Evolutionary conservation across 1,140 invertebrate genomes (phyloP).

Genomic region (Drosophila mauritiana): DNA sequence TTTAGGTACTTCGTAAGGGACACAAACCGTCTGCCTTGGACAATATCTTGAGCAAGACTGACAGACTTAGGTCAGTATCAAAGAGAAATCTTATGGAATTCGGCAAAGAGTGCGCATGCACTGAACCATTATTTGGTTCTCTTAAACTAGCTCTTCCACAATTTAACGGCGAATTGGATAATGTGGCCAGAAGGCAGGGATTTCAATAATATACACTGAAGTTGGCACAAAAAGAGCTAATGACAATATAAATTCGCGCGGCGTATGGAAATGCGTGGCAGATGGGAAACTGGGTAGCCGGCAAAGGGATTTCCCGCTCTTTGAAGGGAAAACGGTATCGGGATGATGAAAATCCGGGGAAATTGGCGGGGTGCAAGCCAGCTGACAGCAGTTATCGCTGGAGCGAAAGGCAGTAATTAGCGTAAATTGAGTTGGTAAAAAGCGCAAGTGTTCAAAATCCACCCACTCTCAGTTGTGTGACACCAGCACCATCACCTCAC

Average conservation of each 20-base stretch:
- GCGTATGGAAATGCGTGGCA: conserved; percentile 54
- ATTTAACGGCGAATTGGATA: conserved; percentile 59
- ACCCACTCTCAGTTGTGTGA: conserved; percentile 6
- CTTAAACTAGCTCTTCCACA: conserved; percentile 3
- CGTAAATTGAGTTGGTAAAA: conserved; percentile 82
- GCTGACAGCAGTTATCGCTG: conserved; percentile 57
- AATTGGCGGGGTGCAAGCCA: conserved; percentile 1
- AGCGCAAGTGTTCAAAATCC: conserved; percentile 71
- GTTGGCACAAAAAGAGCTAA: conserved; percentile 72
- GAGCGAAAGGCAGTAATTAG: conserved; percentile 79
- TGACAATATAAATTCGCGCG: conserved; percentile 77
- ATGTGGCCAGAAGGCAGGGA: conserved; percentile 35
- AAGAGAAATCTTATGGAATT: conserved; percentile 25
- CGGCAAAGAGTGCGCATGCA: conserved; percentile 58
- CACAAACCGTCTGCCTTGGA: conserved; percentile 20
- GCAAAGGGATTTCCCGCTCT: conserved; percentile 12
- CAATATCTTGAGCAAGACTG: conserved; percentile 42
- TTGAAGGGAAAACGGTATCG: background rate
- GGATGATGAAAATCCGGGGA: conserved; percentile 13
- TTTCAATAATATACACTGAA: conserved; percentile 70
- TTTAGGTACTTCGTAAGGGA: background rate
- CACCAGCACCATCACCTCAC: background rate
- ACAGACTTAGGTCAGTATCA: conserved; percentile 62
- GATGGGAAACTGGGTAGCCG: conserved; percentile 54
- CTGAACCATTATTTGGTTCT: background rate